Conservation (phyloP, 2,888 invertebrate species). For the Torymus aiolomorphi region DNA sequence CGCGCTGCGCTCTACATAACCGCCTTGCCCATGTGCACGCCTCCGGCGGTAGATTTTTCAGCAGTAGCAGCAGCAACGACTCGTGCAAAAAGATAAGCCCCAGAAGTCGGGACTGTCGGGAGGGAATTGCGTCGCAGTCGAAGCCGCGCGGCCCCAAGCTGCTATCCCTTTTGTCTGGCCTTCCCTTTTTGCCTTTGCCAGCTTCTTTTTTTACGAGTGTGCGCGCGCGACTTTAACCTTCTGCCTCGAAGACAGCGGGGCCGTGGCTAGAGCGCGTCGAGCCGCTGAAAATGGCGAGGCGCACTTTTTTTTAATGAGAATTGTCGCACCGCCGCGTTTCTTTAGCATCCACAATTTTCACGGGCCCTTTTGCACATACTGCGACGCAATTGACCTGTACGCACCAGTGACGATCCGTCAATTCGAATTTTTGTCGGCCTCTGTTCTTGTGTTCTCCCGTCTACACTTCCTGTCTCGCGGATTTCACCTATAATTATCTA, state of each 20-base stretch:
- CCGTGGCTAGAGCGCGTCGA: background rate
- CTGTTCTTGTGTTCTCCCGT: background rate
- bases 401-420: too few species aligned
- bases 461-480: background rate
- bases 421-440: background rate
- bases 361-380: background rate
- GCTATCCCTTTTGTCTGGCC: too few species aligned
- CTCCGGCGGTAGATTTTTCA: too few species aligned
- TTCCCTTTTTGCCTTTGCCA: too few species aligned
- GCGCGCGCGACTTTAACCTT: background rate
- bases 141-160: too few species aligned
- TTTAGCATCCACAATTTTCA: background rate
- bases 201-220: background rate
- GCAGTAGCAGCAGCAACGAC: too few species aligned
- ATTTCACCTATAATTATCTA: background rate
- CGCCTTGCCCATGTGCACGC: too few species aligned
- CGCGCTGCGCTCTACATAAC: too few species aligned
- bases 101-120: too few species aligned
- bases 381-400: background rate
- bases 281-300: constrained; percentile 13
- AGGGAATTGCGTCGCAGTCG: too few species aligned
- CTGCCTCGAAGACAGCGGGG: too few species aligned
- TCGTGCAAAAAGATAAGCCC: too few species aligned
- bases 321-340: background rate
- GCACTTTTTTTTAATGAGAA: background rate